Percentiles rank a stretch among this genome's conserved stretches.
Evolutionary conservation across 2,113 vertebrate species (phyloP).

Genomic region (Lycaon pictus): DNA sequence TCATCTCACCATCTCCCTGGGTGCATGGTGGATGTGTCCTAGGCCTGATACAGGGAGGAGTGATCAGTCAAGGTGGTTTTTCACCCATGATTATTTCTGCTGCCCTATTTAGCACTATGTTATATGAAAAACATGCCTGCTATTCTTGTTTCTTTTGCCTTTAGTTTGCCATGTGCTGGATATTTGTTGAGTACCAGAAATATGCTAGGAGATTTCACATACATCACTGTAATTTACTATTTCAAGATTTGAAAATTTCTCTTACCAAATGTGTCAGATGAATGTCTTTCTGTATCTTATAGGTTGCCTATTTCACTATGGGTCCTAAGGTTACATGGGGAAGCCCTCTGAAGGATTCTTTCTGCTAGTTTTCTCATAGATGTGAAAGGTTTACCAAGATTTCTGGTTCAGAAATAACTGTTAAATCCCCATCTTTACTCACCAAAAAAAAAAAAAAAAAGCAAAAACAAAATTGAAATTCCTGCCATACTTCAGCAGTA

Average conservation of each 20-base stretch:
- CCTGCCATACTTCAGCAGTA: not conserved
- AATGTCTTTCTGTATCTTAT: not conserved
- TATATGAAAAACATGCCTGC: not conserved
- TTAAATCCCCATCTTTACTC: not conserved
- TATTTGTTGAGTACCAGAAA: not conserved
- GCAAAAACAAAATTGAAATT: not conserved
- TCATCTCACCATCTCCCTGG: not conserved
- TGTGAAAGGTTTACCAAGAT: not conserved
- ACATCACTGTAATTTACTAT: not conserved
- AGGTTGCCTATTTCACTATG: not conserved
- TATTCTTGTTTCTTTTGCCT: not conserved
- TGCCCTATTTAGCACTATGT: not conserved
- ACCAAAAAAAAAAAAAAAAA: not conserved
- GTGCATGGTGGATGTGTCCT: rapidly evolving
- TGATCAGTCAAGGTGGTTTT: not conserved
- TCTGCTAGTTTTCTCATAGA: not conserved
- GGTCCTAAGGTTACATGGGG: not conserved
- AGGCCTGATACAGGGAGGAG: not conserved
- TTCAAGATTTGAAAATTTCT: not conserved
- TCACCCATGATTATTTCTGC: not conserved
- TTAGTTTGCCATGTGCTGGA: not conserved
- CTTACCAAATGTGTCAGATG: not conserved
- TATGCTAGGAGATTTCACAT: not conserved
- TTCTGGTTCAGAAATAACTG: not conserved
- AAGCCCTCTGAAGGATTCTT: not conserved